Evolutionary conservation across 23 tunicate genomes (phyloP).

Genomic region (Diplosoma virens): DNA sequence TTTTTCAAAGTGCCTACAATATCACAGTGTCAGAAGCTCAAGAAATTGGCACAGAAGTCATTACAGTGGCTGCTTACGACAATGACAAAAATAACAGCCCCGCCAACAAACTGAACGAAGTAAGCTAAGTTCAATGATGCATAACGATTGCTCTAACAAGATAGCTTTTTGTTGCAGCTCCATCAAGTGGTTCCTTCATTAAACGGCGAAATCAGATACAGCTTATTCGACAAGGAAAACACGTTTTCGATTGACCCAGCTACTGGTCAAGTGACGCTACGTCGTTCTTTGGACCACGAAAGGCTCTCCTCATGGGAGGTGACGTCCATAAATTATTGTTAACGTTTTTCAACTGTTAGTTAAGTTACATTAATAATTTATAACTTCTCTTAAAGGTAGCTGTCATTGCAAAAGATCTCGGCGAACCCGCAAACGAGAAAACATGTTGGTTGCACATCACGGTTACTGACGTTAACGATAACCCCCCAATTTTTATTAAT

Average conservation of each 20-base stretch:
- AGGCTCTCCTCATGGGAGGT: slow-evolving; percentile 44
- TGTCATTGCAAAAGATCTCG: slow-evolving; percentile 58
- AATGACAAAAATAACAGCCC: slow-evolving; percentile 51
- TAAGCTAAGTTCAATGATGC: neutral
- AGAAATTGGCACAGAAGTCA: slow-evolving; percentile 47
- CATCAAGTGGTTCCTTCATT: slow-evolving; percentile 35
- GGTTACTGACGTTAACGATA: slow-evolving; percentile 72
- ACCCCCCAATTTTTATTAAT: slow-evolving; percentile 54
- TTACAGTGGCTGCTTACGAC: slow-evolving; percentile 57
- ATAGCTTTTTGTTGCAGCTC: slow-evolving; percentile 7
- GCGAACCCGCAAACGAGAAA: slow-evolving; percentile 2
- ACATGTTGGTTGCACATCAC: slow-evolving; percentile 18
- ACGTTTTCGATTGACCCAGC: slow-evolving; percentile 33
- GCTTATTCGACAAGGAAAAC: slow-evolving; percentile 22
- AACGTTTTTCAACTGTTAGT: neutral
- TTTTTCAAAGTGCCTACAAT: slow-evolving; percentile 17
- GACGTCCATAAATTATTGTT: neutral
- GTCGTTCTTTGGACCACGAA: slow-evolving; percentile 66
- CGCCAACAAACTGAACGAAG: slow-evolving; percentile 20
- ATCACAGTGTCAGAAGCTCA: slow-evolving; percentile 62
- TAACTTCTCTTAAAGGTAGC: slow-evolving; percentile 24
- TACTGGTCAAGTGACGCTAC: slow-evolving; percentile 54
- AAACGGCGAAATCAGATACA: slow-evolving; percentile 58
- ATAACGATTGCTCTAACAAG: neutral
- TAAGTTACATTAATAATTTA: neutral